Evolutionary conservation across 2,113 vertebrate genomes (phyloP), one percentile per base, ranked within the genome.

Genomic region (Alosa alosa): DNA sequence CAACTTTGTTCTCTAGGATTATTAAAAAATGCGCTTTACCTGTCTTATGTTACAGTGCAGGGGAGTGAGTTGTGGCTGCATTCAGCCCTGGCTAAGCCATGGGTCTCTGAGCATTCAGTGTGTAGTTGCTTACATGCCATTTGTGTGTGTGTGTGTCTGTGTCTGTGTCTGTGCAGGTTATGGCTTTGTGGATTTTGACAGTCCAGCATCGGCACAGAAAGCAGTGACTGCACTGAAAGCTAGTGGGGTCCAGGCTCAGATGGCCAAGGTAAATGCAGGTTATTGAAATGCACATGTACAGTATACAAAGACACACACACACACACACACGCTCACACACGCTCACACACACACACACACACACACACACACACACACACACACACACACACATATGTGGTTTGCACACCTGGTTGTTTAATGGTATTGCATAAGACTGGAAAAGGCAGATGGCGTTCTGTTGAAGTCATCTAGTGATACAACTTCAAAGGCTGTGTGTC

Each of bases 101-200:
- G 18, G 7, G 20, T 39, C 7, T 20, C 4, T 83, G 41, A 41
- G 25, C 55, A 60, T 52, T 52, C 15, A 52, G 11, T 52, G 50
- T 52, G 50, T 52, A 18, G 55, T 60, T 5, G 20, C 20, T 20
- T 22, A 60, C 55, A 60, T 60, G 20, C 55, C 6, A 22, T 55
- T 15, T 36, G 11, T 45, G 55, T 45, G 57, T 72, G 57, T 64
- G 39, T 89, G 36, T 83, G 52, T 84, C 81, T 87, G 81, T 85
- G 84, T 86, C 46, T 90, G 18, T 86, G 84, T 88, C 84, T 83
- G 90, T 87, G 83, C 90, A 98, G 97, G 97, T 83, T 98, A 98
- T 25, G 97, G 97, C 89, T 98, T 98, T 91, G 97, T 98, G 81
- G 97, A 98, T 93, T 98, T 98, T 81, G 97, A 98, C 93, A 97